Conservation (phyloP, 2,113 vertebrate genomes). For the Notarius quadriscutis region DNA sequence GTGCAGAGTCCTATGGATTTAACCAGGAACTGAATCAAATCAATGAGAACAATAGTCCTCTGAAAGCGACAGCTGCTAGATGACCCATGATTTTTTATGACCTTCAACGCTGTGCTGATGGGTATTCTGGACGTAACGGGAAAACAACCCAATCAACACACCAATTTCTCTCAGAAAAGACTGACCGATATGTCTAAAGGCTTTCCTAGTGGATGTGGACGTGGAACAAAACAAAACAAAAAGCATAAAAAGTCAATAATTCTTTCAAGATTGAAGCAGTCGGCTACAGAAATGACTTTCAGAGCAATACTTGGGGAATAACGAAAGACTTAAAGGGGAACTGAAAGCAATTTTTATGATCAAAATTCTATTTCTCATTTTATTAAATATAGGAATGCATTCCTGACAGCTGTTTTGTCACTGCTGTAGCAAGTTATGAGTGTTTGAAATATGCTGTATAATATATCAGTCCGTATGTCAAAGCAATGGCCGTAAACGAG, state of each 20-base stretch:
- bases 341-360: too few relatives aligned
- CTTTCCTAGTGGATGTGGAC: background rate
- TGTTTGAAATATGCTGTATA: too few relatives aligned
- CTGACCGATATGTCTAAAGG: background rate
- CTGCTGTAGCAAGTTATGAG: too few relatives aligned
- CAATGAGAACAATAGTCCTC: slow-evolving; percentile 12
- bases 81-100: slow-evolving; percentile 35
- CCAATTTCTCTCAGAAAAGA: background rate
- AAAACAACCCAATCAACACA: slow-evolving; percentile 4
- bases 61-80: slow-evolving; percentile 34
- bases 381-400: too few relatives aligned
- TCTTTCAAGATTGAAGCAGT: background rate
- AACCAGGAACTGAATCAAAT: slow-evolving; percentile 21
- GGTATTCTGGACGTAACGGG: slow-evolving; percentile 7
- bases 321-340: background rate
- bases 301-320: background rate
- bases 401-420: too few relatives aligned
- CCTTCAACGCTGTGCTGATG: slow-evolving; percentile 26
- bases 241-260: slow-evolving; percentile 3
- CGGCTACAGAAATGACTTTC: background rate
- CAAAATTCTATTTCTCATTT: too few relatives aligned
- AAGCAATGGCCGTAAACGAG: too few relatives aligned
- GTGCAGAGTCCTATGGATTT: slow-evolving; percentile 22
- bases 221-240: background rate
- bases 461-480: too few relatives aligned